Conservation (phyloP, 2,888 invertebrate species). For the Oscheius onirici region DNA sequence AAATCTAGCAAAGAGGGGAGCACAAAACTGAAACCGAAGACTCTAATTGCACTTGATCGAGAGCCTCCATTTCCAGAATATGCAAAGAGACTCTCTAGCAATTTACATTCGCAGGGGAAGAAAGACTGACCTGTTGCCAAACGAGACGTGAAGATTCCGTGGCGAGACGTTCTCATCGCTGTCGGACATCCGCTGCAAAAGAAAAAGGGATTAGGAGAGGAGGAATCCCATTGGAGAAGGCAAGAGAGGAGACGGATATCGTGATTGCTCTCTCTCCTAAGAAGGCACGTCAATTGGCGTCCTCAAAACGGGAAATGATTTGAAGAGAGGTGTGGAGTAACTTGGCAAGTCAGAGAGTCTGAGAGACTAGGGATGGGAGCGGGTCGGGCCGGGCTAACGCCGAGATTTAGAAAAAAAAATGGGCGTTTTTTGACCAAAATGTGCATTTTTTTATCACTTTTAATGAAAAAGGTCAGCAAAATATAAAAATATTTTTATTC, state of each 20-base stretch:
- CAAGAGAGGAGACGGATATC: conserved; percentile 4
- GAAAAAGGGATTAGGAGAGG: conserved; percentile 5
- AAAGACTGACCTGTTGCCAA: conserved; percentile 25
- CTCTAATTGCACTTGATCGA: too few relatives aligned
- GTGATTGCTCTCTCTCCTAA: conserved; percentile 7
- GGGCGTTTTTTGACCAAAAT: too few relatives aligned
- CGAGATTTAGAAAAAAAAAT: too few relatives aligned
- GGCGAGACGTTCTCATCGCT: conserved; percentile 25
- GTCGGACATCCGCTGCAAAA: conserved; percentile 27
- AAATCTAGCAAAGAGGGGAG: conserved; percentile 9
- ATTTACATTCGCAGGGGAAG: background rate
- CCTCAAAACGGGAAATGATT: background rate
- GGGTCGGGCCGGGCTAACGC: too few relatives aligned
- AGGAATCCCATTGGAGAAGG: background rate
- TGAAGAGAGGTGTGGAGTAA: background rate
- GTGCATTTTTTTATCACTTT: too few relatives aligned
- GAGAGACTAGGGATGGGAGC: too few relatives aligned
- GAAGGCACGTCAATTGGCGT: conserved; percentile 4
- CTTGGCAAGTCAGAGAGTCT: too few relatives aligned
- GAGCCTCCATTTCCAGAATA: background rate
- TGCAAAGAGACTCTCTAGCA: background rate
- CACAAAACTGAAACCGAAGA: background rate
- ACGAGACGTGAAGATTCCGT: conserved; percentile 24
- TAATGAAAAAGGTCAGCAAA: too few relatives aligned
- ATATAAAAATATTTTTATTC: too few relatives aligned